A percentile compares a stretch with the other conserved stretches of the same genome.
Evolutionary conservation across 2,113 vertebrate genomes (phyloP).

Genomic region (Synodontis membranacea): DNA sequence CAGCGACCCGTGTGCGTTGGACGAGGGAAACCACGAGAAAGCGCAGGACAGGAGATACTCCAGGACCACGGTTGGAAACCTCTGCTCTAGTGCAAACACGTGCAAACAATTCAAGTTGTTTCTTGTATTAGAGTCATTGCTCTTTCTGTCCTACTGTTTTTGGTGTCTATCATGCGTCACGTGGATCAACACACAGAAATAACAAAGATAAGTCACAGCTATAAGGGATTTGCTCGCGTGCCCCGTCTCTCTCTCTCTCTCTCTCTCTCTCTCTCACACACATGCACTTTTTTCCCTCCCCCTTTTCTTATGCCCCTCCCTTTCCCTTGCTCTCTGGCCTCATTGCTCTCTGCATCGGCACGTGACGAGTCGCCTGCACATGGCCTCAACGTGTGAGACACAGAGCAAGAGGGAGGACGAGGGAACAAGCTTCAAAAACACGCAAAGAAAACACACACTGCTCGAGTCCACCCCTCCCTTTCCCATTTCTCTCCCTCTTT

Average conservation of each 20-base stretch:
- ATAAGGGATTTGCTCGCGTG: slow-evolving; percentile 16
- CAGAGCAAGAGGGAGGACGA: slow-evolving; percentile 47
- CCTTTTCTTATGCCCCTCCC: slow-evolving; percentile 47
- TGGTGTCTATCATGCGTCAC: background rate
- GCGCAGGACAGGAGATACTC: background rate
- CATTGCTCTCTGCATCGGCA: slow-evolving; percentile 73
- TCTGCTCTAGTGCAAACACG: background rate
- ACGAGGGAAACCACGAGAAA: background rate
- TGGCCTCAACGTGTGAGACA: slow-evolving; percentile 75
- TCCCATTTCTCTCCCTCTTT: slow-evolving; percentile 4
- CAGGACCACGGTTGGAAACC: background rate
- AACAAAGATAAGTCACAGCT: slow-evolving; percentile 18
- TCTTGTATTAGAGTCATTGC: background rate
- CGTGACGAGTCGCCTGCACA: slow-evolving; percentile 76
- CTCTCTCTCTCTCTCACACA: background rate
- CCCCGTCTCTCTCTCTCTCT: slow-evolving; percentile 29
- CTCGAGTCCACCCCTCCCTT: slow-evolving; percentile 32
- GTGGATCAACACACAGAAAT: background rate
- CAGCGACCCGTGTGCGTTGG: background rate
- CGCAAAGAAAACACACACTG: slow-evolving; percentile 48
- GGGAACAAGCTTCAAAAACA: slow-evolving; percentile 56
- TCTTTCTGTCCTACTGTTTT: background rate
- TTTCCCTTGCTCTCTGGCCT: slow-evolving; percentile 55
- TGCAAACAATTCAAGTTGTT: slow-evolving; percentile 28
- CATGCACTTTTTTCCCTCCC: slow-evolving; percentile 29